Evolutionary conservation across 2,113 vertebrate genomes (phyloP).

Genomic region (Morphnarchus princeps): DNA sequence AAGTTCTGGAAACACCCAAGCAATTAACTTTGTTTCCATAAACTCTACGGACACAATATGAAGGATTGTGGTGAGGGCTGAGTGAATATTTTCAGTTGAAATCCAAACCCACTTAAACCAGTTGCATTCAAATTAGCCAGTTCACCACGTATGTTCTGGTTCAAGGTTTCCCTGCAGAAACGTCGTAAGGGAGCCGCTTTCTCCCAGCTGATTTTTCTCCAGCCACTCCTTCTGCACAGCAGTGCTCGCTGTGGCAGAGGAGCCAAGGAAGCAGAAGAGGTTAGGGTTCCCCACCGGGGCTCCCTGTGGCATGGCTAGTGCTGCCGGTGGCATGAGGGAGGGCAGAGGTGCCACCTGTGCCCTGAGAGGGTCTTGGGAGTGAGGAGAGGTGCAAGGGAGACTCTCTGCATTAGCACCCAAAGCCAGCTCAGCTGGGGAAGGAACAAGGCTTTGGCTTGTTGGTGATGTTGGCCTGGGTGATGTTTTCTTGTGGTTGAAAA

Average conservation of each 20-base stretch:
- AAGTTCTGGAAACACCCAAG: constrained; percentile 41
- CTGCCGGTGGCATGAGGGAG: accelerated
- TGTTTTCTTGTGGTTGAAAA: background rate
- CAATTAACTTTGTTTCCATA: constrained; percentile 48
- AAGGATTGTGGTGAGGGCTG: background rate
- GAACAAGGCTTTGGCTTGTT: background rate
- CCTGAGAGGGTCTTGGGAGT: accelerated
- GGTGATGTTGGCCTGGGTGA: no score
- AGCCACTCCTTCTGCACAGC: background rate
- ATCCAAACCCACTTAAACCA: constrained; percentile 44
- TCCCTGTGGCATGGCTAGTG: accelerated
- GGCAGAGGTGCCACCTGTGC: background rate
- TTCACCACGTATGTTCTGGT: background rate
- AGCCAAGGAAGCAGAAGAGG: background rate
- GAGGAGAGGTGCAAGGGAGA: accelerated
- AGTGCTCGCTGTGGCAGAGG: background rate
- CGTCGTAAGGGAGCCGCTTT: background rate
- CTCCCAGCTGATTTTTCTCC: background rate
- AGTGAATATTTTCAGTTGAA: background rate
- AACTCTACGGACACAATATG: background rate
- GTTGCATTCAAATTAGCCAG: constrained; percentile 7
- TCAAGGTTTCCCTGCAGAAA: background rate
- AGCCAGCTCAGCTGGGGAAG: background rate
- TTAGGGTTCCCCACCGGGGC: background rate
- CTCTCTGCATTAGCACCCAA: no score